Base-by-base conservation (phyloP, 2,797 vertebrate species). In the Micromesistius poutassou region DNA sequence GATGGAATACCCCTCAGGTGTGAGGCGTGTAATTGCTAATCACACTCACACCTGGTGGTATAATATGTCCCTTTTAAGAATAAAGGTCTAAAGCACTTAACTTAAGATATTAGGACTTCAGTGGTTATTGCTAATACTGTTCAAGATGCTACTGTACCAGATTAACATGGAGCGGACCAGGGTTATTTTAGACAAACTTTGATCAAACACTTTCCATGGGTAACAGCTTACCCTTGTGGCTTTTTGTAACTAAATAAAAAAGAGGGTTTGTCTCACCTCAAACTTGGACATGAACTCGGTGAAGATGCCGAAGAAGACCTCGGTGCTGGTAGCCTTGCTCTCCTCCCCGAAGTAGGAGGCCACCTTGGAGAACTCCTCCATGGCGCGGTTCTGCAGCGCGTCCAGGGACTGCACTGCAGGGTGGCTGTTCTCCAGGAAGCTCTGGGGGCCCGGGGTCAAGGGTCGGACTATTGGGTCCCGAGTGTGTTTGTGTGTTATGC, bases 251-350 rank as follows among this genome's bases (percentile, higher is more conserved):
- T 0, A 2, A 50, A 19, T 1, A 50, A 4, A 50, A 50, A 50
- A 22, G 16, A 22, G 46, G 14, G 40, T 3, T 2, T 4, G 19
- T 22, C 95, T 95, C 86, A 97, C 98, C 97, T 97, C 97, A 80
- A 99, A 99, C 91, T 99, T 99, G 88, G 94, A 94, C 73, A 97
- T 96, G 89, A 99, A 99, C 36, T 98, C 97, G 0, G 96, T 91
- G 38, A 99, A 99, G 89, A 99, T 99, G 87, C 95, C 97, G 1
- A 99, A 99, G 90, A 99, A 99, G 33, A 93, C 88, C 88, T 99
- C 98, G 0, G 97, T 98, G 76, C 92, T 96, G 40, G 95, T 95
- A 88, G 94, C 92, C 81, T 97, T 97, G 1, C 96, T 92, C 89
- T 98, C 97, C 80, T 99, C 98, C 46, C 97, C 98, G 0, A 99